Conservation (phyloP, 2,888 invertebrate genomes). For the Drosophila subsilvestris region DNA sequence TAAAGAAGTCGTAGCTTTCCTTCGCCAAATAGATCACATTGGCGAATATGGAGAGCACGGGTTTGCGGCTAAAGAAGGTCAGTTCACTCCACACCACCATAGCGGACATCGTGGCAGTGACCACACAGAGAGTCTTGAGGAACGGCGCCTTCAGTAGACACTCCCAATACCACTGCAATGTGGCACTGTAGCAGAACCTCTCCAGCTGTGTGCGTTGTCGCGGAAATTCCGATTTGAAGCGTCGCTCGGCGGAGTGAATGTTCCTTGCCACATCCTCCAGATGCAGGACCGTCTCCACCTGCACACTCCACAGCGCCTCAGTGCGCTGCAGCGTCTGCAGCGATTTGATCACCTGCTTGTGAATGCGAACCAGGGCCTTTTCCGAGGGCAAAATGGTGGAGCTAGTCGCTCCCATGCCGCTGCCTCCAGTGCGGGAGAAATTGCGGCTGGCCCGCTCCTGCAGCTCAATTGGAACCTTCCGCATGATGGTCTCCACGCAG, state of each 20-base stretch:
- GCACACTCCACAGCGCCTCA: constrained; percentile 96
- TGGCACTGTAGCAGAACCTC: constrained; percentile 88
- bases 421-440: constrained; percentile 83
- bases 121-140: constrained; percentile 89
- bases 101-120: constrained; percentile 91
- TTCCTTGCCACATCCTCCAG: constrained; percentile 95
- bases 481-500: constrained; percentile 94
- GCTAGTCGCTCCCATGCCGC: constrained; percentile 84
- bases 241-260: constrained; percentile 85
- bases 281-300: constrained; percentile 91
- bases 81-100: constrained; percentile 99
- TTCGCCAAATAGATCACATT: constrained; percentile 93
- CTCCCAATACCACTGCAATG: constrained; percentile 98
- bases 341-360: constrained; percentile 96
- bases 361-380: constrained; percentile 94
- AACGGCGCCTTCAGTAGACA: constrained; percentile 92
- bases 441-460: constrained; percentile 89
- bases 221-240: constrained; percentile 89
- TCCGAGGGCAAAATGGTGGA: constrained; percentile 90
- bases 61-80: constrained; percentile 96
- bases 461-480: constrained; percentile 92
- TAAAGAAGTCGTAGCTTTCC: constrained; percentile 93
- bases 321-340: constrained; percentile 96
- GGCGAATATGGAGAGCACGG: constrained; percentile 98
- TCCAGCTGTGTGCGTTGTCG: constrained; percentile 86